phyloP scores from a whole-genome alignment of 2,113 vertebrate species.

The Cairina moschata region DNA sequence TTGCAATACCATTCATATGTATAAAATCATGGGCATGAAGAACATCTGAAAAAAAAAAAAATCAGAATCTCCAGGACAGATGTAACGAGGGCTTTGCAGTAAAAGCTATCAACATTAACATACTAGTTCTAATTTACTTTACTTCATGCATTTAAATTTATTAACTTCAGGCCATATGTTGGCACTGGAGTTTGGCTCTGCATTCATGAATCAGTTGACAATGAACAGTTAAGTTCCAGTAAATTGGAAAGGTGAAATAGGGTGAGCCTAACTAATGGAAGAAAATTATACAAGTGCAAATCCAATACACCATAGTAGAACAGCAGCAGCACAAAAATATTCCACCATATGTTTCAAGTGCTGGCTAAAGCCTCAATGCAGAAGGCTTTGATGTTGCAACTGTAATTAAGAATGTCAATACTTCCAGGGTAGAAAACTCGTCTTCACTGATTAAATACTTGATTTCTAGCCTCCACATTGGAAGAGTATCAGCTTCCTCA shows the following conservation, averaged over 20 bases:
- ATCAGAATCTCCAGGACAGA: constrained; percentile 53
- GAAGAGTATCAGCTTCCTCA: neutral
- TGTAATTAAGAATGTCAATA: constrained; percentile 64
- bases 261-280: constrained; percentile 75
- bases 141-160: constrained; percentile 75
- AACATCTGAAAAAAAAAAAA: constrained; percentile 67
- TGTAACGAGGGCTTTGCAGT: constrained; percentile 45
- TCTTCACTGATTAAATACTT: constrained; percentile 45
- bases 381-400: constrained; percentile 60
- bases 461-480: constrained; percentile 16
- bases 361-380: constrained; percentile 21
- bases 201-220: constrained; percentile 74
- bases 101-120: constrained; percentile 73
- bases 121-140: constrained; percentile 74
- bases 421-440: constrained; percentile 51
- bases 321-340: constrained; percentile 45
- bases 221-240: constrained; percentile 71
- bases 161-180: constrained; percentile 71
- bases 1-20: neutral
- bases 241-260: constrained; percentile 77
- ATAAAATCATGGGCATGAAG: constrained; percentile 49
- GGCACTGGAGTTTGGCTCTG: constrained; percentile 51
- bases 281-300: constrained; percentile 74
- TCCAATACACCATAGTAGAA: constrained; percentile 65
- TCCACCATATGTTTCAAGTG: constrained; percentile 68